phyloP scores from a whole-genome alignment of 2,797 vertebrate species.

The Mus minutoides region DNA sequence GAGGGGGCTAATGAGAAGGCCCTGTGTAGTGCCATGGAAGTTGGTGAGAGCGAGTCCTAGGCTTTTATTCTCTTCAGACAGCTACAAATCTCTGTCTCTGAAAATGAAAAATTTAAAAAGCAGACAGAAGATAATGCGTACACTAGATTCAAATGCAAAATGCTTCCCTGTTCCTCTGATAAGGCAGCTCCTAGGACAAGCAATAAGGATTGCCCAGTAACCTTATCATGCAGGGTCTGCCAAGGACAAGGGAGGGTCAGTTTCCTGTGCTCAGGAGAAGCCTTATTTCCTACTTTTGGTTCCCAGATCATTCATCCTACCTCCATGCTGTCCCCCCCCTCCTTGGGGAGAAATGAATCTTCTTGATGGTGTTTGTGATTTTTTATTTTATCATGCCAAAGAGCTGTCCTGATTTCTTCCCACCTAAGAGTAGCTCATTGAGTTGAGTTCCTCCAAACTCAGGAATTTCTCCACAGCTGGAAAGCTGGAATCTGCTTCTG shows the following conservation, averaged over 20 bases:
- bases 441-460: not conserved
- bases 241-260: slow-evolving; percentile 34
- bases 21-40: not conserved
- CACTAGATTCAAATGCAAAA: slow-evolving; percentile 39
- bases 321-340: no score
- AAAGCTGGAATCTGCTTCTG: not conserved
- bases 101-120: slow-evolving; percentile 64
- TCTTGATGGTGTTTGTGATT: fast-evolving
- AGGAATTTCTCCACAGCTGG: fast-evolving
- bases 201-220: slow-evolving; percentile 46
- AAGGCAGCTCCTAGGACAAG: slow-evolving; percentile 27
- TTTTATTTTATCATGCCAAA: not conserved
- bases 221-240: slow-evolving; percentile 60
- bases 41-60: no score
- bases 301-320: not conserved
- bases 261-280: not conserved
- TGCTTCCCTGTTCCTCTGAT: slow-evolving; percentile 15
- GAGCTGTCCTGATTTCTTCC: not conserved
- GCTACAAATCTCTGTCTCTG: slow-evolving; percentile 36
- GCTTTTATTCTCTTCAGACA: slow-evolving; percentile 6
- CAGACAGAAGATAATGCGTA: slow-evolving; percentile 57
- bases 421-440: not conserved
- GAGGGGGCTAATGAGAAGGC: not conserved
- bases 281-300: not conserved
- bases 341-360: not conserved